Base-by-base conservation (phyloP, 2,888 invertebrate species). In the Eupithecia inturbata region DNA sequence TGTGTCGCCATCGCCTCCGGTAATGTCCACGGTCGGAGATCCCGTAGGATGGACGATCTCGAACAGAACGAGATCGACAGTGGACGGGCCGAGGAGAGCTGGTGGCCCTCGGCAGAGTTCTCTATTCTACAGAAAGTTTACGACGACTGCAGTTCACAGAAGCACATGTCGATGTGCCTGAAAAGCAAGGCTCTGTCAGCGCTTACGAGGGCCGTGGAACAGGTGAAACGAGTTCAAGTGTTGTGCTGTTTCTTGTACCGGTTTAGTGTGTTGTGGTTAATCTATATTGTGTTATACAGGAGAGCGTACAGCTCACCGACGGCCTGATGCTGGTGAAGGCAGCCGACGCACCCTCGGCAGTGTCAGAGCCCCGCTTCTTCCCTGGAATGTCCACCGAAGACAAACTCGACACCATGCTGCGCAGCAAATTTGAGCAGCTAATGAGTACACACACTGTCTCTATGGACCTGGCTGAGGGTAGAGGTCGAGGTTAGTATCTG, bases 371-470 rank as follows among this genome's bases (percentile, higher is more conserved):
- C 70, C 93, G 96, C 76, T 94, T 95, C 82, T 92, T 95, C 83
- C 92, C 93, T 80, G 95, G 93, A 68, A 91, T 95, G 89, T 89
- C 95, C 64, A 91, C 93, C 33, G 90, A 96, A 81, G 96, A 96
- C 83, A 95, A 95, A 85, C 86, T 95, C 82, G 95, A 95, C 80
- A 88, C 91, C 70, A 91, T 95, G 87, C 87, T 96, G 78, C 91
- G 91, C 69, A 89, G 88, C 72, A 94, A 95, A 82, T 92, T 96
- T 79, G 95, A 95, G 85, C 95, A 95, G 80, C 94, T 97, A 78
- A 91, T 96, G 84, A 95, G 95, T 79, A 95, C 96, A 3, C 96
- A 97, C 88, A 95, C 95, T 53, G 89, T 97, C 68, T 95, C 95
- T 71, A 92, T 96, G 88, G 96, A 96, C 83, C 93, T 96, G 77